These are phyloP conservation scores for Turnix velox DNA, from an alignment of 2,113 vertebrate genomes.

Conservation along the genomic window DNA sequence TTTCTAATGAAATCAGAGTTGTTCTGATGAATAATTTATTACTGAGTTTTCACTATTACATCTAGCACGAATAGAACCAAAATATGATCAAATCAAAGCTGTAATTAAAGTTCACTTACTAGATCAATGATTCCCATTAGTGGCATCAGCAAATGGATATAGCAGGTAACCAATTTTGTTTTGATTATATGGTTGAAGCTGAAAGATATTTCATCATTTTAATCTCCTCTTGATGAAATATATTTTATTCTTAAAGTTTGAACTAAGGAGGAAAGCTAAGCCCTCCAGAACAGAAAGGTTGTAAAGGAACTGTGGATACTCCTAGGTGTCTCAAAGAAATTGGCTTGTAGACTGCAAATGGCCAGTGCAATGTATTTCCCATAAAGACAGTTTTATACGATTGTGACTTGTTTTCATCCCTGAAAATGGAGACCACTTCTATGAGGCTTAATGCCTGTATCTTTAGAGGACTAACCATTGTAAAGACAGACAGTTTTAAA, in stretches of 20 bases:
- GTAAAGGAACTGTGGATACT: not conserved
- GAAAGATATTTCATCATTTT: not conserved
- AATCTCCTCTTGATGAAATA: not conserved
- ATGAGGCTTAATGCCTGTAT: not conserved
- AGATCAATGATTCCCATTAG: constrained; percentile 10
- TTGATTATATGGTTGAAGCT: not conserved
- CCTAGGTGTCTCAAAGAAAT: not conserved
- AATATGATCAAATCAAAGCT: not conserved
- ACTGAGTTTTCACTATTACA: not conserved
- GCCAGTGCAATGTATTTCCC: not conserved
- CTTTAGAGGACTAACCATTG: not conserved
- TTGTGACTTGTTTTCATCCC: not conserved
- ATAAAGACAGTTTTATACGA: not conserved
- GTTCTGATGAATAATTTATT: not conserved
- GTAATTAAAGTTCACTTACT: not conserved
- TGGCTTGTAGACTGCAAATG: not conserved
- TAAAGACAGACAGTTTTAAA: not conserved
- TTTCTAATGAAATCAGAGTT: not conserved
- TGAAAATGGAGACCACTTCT: not conserved
- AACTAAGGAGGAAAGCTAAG: not conserved
- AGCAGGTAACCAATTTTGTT: not conserved
- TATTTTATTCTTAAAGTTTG: not conserved
- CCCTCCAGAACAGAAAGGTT: not conserved
- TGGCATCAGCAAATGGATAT: not conserved
- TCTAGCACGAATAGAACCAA: not conserved